Percentiles rank a stretch among this genome's conserved stretches.
phyloP scores from a whole-genome alignment of 2,113 vertebrate genomes.

The Paramisgurnus dabryanus region DNA sequence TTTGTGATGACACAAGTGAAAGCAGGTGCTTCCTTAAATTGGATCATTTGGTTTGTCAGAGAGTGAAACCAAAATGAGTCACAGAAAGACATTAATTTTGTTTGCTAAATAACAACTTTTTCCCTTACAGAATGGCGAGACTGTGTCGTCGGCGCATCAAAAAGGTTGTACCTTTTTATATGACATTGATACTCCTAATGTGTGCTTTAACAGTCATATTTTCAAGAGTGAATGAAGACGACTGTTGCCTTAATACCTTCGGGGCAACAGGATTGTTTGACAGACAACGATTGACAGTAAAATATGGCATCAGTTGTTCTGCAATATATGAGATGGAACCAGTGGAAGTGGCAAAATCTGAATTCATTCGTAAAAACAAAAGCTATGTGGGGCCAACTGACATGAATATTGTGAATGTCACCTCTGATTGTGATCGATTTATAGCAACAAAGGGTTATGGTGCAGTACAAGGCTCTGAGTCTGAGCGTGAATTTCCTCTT shows the following conservation, averaged over 20 bases:
- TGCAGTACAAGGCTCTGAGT: constrained; percentile 68
- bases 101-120: constrained; percentile 14
- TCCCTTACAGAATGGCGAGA: constrained; percentile 80
- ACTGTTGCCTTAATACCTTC: constrained; percentile 42
- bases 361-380: constrained; percentile 77
- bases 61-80: no score
- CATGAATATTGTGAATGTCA: constrained; percentile 74
- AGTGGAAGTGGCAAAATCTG: constrained; percentile 82
- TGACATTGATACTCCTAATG: constrained; percentile 37
- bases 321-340: constrained; percentile 85
- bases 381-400: constrained; percentile 73
- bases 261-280: constrained; percentile 69
- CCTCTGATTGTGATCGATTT: constrained; percentile 69
- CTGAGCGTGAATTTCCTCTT: constrained; percentile 81
- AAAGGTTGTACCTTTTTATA: constrained; percentile 56
- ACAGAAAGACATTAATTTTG: neutral
- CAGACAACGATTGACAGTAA: constrained; percentile 60
- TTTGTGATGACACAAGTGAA: no score
- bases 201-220: constrained; percentile 41
- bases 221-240: constrained; percentile 49
- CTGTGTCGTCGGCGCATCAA: constrained; percentile 53
- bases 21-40: no score
- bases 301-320: constrained; percentile 78
- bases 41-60: no score
- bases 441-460: constrained; percentile 72